These are phyloP conservation scores for Sceloporus undulatus DNA, from an alignment of 2,113 vertebrate species.

Conservation along the genomic window DNA sequence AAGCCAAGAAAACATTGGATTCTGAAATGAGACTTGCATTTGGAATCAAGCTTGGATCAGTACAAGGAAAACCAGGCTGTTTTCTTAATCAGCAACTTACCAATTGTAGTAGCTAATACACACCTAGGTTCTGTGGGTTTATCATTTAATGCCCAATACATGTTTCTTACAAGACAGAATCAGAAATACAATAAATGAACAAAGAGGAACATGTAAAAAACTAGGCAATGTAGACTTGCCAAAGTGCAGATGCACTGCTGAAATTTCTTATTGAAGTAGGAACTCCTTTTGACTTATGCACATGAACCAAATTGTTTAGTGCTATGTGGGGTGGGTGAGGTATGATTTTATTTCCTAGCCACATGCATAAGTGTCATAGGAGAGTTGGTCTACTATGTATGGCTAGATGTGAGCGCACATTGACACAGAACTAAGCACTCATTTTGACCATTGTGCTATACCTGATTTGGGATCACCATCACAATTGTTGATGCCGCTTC, in stretches of 20 bases:
- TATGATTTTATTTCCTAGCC: background rate
- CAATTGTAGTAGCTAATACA: too few relatives aligned
- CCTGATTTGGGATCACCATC: background rate
- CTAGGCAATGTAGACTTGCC: background rate
- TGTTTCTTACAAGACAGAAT: too few relatives aligned
- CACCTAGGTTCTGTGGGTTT: too few relatives aligned
- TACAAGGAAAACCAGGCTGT: too few relatives aligned
- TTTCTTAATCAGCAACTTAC: too few relatives aligned
- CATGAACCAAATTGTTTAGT: background rate
- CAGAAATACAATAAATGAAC: background rate
- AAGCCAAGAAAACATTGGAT: too few relatives aligned
- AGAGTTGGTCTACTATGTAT: background rate
- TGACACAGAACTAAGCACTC: background rate
- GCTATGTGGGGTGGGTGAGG: background rate
- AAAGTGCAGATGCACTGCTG: background rate
- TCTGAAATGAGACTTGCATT: too few relatives aligned
- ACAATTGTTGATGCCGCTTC: background rate
- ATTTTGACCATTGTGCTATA: background rate
- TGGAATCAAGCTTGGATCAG: too few relatives aligned
- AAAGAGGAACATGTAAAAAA: background rate
- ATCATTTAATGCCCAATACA: too few relatives aligned
- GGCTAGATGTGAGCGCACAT: background rate
- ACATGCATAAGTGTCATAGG: background rate
- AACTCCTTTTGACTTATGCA: background rate
- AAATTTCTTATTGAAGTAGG: background rate